Conservation (phyloP, 2,797 vertebrate genomes). For the Gymnoscopelus microlampas region DNA sequence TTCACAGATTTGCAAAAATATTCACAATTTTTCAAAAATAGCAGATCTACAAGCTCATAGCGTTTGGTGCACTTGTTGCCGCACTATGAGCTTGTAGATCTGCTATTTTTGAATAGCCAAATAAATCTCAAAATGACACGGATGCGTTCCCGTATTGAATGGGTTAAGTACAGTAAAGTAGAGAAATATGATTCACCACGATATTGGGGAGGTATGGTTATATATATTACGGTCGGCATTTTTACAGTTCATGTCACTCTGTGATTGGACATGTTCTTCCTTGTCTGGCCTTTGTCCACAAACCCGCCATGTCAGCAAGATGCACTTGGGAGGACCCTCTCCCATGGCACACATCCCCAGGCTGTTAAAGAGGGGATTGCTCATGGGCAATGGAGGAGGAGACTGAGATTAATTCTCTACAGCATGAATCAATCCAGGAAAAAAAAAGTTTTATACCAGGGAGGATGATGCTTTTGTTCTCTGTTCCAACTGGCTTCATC, state of each 20-base stretch:
- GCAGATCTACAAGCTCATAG: too few species aligned
- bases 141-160: too few species aligned
- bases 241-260: slow-evolving; percentile 33
- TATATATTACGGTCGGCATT: slow-evolving; percentile 18
- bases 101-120: too few species aligned
- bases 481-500: slow-evolving; percentile 39
- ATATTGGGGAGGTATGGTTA: slow-evolving; percentile 43
- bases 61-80: too few species aligned
- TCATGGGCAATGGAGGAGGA: slow-evolving; percentile 34
- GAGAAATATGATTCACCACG: slow-evolving; percentile 51
- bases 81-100: too few species aligned
- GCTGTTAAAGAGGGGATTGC: slow-evolving; percentile 32
- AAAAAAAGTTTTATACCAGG: slow-evolving; percentile 55
- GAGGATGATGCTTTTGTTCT: slow-evolving; percentile 54
- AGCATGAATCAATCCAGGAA: slow-evolving; percentile 67
- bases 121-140: too few species aligned
- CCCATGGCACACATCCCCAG: slow-evolving; percentile 34
- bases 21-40: too few species aligned
- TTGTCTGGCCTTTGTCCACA: slow-evolving; percentile 40
- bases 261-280: slow-evolving; percentile 55
- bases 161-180: slow-evolving; percentile 20
- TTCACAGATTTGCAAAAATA: too few species aligned
- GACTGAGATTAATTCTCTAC: slow-evolving; percentile 56
- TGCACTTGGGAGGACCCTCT: slow-evolving; percentile 37
- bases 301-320: slow-evolving; percentile 32